Evolutionary conservation across 92 coral and sea anemone species (phyloP), one percentile per base, ranked within the genome.

Genomic region (Actinernus sp.): DNA sequence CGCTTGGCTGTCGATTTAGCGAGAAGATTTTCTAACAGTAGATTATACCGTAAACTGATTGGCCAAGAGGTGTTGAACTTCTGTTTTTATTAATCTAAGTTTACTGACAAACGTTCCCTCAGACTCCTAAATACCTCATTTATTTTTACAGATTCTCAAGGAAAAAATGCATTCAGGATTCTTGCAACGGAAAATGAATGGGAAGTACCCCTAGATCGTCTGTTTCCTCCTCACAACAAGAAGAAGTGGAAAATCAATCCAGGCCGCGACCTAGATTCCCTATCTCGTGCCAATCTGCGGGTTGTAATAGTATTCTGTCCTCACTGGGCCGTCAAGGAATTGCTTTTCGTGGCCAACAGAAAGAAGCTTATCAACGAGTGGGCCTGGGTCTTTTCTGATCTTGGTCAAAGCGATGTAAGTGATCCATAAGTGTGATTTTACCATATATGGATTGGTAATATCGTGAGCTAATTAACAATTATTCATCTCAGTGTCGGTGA

Each of bases 341-440:
- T 73, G 6, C 62, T 82, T 16, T 0, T 40, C 0, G 26, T 0
- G 2, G 80, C 74, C 7, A 22, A n/a, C 1, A 71, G 4, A 17
- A 1, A 0, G 1, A 5, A 3, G 2, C 26, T 3, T 7, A 33
- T 59, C 4, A 73, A 74, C 28, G 68, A 58, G 31, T 83, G 89
- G 89, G 74, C 78, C 8, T 83, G 83, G 83, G 59, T 83, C 49
- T 74, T 83, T 61, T 83, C 89, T 0, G 78, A 83, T 43, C 79
- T 83, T 37, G 89, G 89, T 26, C 63, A 68, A 22, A 55, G 39
- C 4, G 60, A 83, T 53, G 89, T 70, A 41, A 44, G 78, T 60
- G 13, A 17, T 7, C 52, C n/a, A n/a, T n/a, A n/a, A n/a, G n/a
- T n/a, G n/a, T n/a, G n/a, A n/a, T n/a, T n/a, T n/a, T n/a, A n/a